Evolutionary conservation across 2,888 invertebrate genomes (phyloP), one percentile per base, ranked within the genome.

Genomic region (Tipula confusa): DNA sequence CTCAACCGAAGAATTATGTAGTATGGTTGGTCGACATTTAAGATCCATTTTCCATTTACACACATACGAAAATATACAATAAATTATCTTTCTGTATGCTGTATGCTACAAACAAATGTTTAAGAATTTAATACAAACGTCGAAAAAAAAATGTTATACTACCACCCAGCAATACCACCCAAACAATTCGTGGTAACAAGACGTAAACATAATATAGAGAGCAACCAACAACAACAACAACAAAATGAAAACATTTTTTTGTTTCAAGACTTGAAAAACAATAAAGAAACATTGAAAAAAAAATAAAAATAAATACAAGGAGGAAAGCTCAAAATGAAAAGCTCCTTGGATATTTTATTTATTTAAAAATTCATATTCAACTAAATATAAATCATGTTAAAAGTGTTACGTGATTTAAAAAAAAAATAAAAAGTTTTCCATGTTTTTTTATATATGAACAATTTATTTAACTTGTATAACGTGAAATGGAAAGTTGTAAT

Each of bases 321-420:
- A 64, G 64, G 64, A 64, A 64, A 64, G 64, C 64, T 64, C 64
- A 64, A 64, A 64, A 64, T 64, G 64, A 64, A 64, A 64, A 64
- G 64, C 64, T 64, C 64, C 24, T 64, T 64, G 18, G 24, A 64
- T 24, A 64, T 64, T 64, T n/a, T 64, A 64, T 64, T 64, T 64
- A 64, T 64, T n/a, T 24, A 24, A 24, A 64, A 64, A 64, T 64
- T 64, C 64, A 64, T 64, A 64, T 64, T 64, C 64, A 64, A 64
- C 64, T 64, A 64, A 64, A 64, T 64, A 64, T 64, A 64, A 64
- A 64, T 64, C 64, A 64, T 64, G 64, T 64, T 64, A 64, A 64
- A 64, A 64, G 24, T 64, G 64, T 64, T 64, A 64, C 64, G 64
- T 64, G 64, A 64, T 64, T 64, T 64, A 64, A 64, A 64, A 64